Base-by-base conservation (phyloP, 2,888 invertebrate genomes). In the Slavum lentiscoides region DNA sequence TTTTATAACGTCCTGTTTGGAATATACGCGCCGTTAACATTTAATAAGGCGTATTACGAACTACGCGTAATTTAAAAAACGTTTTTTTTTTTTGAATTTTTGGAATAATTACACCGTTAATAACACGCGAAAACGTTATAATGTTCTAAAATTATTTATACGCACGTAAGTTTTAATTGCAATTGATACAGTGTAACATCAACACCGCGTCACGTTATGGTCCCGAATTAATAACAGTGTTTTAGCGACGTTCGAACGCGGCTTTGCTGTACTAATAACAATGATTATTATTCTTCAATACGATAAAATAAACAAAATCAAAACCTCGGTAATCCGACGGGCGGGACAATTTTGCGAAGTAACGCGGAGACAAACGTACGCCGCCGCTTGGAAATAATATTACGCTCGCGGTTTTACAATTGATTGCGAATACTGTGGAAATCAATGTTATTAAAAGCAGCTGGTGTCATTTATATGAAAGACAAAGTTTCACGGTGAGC, bases 151-250 rank as follows among this genome's bases (percentile, higher is more conserved):
- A 15, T 66, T 13, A 0, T 39, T n/a, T 66, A 13, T 37, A 66
- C 13, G 66, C 13, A 19, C 21, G 11, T 19, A 53, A 53, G 19
- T 37, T 70, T 70, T 6, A 53, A 37, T 15, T 39, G 15, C 7
- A 58, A n/a, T 15, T 8, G 15, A n/a, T 9, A n/a, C n/a, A 69
- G 15, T n/a, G 6, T 8, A 37, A 55, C 55, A 37, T n/a, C n/a
- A n/a, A n/a, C n/a, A n/a, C n/a, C n/a, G n/a, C n/a, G n/a, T 69
- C 55, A 55, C 37, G 43, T 55, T 64, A 37, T 66, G 39, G 55
- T 55, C 23, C 30, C 21, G 37, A 55, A 69, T 37, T 68, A 68
- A 53, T 68, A 37, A 53, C 19, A 17, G 23, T 30, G 8, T 30
- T 49, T 69, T 13, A 4, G 23, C 30, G 30, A 0, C 37, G 6